Conservation (phyloP, 2,888 invertebrate species). For the Erebia palarica region DNA sequence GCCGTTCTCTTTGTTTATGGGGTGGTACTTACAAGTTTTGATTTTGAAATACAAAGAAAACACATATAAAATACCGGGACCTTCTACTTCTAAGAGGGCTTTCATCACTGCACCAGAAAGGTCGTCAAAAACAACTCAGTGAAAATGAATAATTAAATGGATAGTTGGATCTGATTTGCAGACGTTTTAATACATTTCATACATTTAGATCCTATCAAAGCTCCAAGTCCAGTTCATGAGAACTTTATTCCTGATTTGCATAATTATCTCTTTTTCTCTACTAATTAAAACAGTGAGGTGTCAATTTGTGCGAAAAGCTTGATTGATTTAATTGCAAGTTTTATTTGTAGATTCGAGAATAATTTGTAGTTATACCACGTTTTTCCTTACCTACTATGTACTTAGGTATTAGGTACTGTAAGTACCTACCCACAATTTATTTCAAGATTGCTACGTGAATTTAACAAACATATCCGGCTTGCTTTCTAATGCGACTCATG, state of each 20-base stretch:
- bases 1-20: no score
- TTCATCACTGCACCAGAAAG: no score
- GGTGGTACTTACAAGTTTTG: no score
- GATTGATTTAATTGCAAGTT: constrained; percentile 33
- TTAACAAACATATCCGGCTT: no score
- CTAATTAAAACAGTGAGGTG: constrained; percentile 36
- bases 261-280: constrained; percentile 34
- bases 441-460: no score
- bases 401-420: no score
- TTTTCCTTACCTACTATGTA: no score
- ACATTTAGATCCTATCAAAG: constrained; percentile 31
- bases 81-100: no score
- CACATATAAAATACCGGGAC: no score
- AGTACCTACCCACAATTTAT: no score
- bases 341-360: constrained; percentile 22
- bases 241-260: constrained; percentile 36
- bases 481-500: no score
- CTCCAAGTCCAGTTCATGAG: constrained; percentile 32
- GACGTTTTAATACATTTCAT: constrained; percentile 32
- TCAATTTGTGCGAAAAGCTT: constrained; percentile 32
- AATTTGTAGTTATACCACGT: constrained; percentile 17
- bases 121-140: neutral
- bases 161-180: constrained; percentile 14
- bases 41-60: no score
- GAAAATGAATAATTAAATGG: neutral